Percentiles rank a stretch among this genome's conserved stretches.
Evolutionary conservation across 2,888 invertebrate genomes (phyloP).

Genomic region (Napeogenes sylphis): DNA sequence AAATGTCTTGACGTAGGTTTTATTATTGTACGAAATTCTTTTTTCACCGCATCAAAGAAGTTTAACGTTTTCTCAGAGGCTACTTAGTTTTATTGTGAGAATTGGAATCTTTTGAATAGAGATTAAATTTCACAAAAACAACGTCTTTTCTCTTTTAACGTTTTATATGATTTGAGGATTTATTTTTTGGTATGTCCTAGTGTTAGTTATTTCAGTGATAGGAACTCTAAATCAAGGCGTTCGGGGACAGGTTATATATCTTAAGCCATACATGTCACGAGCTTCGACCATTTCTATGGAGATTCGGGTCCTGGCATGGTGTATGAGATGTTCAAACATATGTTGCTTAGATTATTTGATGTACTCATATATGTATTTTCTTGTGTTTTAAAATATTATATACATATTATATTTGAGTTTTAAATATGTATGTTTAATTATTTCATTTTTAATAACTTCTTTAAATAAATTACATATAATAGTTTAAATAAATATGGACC

Average conservation of each 20-base stretch:
- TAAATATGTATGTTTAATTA: too few relatives aligned
- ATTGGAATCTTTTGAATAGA: background rate
- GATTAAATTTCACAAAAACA: background rate
- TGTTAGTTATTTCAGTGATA: conserved; percentile 13
- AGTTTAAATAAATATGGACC: too few relatives aligned
- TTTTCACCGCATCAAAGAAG: background rate
- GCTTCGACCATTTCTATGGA: conserved; percentile 62
- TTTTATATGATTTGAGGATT: background rate
- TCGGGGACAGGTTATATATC: conserved; percentile 31
- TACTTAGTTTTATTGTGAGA: too few relatives aligned
- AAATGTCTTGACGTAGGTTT: conserved; percentile 4
- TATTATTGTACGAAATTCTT: background rate
- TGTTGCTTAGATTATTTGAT: too few relatives aligned
- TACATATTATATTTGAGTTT: too few relatives aligned
- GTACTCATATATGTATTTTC: too few relatives aligned
- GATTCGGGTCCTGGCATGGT: conserved; percentile 41
- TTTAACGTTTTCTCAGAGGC: background rate
- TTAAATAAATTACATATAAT: too few relatives aligned
- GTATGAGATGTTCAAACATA: background rate
- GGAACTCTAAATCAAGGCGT: conserved; percentile 25
- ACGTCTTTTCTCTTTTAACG: background rate
- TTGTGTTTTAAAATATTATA: too few relatives aligned
- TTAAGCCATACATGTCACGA: conserved; percentile 30
- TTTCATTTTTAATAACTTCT: too few relatives aligned
- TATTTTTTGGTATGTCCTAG: background rate